Percentiles rank a stretch among this genome's conserved stretches.
phyloP scores from a whole-genome alignment of 2,888 invertebrate species.

The Drosophila koepferae region DNA sequence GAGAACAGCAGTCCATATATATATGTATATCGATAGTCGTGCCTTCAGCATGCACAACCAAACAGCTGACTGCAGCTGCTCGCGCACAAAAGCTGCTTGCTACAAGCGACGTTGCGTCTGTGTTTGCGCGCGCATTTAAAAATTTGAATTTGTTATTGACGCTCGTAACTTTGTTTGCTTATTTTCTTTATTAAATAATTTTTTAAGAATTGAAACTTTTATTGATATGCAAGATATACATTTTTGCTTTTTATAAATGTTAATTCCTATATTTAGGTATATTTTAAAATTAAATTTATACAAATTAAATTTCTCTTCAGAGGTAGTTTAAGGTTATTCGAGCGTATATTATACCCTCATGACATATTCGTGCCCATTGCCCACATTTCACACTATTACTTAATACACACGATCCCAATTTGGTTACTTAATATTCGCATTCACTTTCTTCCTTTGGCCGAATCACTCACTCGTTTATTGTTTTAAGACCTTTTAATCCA shows the following conservation, averaged over 20 bases:
- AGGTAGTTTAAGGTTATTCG: too few relatives aligned
- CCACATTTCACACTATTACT: not conserved
- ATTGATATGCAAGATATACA: too few relatives aligned
- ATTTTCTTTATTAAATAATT: not conserved
- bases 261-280: too few relatives aligned
- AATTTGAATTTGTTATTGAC: not conserved
- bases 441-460: not conserved
- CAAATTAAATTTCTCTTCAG: not conserved
- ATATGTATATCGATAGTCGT: not conserved
- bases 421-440: constrained; percentile 5
- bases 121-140: not conserved
- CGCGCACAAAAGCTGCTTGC: constrained; percentile 28
- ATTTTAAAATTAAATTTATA: too few relatives aligned
- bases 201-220: too few relatives aligned
- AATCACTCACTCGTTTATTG: constrained; percentile 1
- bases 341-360: not conserved
- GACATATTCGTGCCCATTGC: too few relatives aligned
- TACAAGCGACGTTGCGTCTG: not conserved
- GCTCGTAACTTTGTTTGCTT: not conserved
- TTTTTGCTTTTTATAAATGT: too few relatives aligned
- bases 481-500: constrained; percentile 26
- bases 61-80: constrained; percentile 26
- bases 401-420: not conserved
- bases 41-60: constrained; percentile 2
- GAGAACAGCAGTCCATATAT: not conserved